Conservation (phyloP, 2,888 invertebrate species). For the Meteorus colon region DNA sequence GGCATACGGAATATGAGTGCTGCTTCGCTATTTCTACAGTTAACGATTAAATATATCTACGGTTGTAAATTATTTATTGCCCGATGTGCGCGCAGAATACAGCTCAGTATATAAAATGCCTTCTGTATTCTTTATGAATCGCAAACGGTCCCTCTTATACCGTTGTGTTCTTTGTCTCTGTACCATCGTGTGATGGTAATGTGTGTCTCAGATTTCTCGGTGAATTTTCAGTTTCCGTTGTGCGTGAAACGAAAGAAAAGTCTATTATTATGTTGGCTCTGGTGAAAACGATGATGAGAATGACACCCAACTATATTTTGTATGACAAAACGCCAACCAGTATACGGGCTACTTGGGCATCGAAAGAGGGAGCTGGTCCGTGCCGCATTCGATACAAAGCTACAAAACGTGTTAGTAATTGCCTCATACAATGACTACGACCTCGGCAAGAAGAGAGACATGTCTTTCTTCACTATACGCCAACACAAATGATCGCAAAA, state of each 20-base stretch:
- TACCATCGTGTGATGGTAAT: not conserved
- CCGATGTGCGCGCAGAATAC: not conserved
- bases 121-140: not conserved
- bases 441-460: not conserved
- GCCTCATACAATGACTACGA: not conserved
- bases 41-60: slow-evolving; percentile 26
- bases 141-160: not conserved
- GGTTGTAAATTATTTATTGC: slow-evolving; percentile 38
- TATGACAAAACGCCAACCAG: slow-evolving; percentile 33
- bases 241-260: slow-evolving; percentile 14
- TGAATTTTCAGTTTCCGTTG: slow-evolving; percentile 30
- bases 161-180: not conserved
- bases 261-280: slow-evolving; percentile 21
- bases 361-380: not conserved
- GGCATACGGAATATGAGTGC: slow-evolving; percentile 3
- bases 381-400: not conserved
- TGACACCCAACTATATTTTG: slow-evolving; percentile 8
- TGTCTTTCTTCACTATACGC: not conserved
- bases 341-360: slow-evolving; percentile 23
- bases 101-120: not conserved
- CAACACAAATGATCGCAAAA: not conserved
- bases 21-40: not conserved
- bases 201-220: not conserved
- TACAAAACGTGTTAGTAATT: slow-evolving; percentile 35
- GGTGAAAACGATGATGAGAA: not conserved